Base-by-base conservation (phyloP, 2,888 invertebrate genomes). In the Acanthosoma haemorrhoidale region DNA sequence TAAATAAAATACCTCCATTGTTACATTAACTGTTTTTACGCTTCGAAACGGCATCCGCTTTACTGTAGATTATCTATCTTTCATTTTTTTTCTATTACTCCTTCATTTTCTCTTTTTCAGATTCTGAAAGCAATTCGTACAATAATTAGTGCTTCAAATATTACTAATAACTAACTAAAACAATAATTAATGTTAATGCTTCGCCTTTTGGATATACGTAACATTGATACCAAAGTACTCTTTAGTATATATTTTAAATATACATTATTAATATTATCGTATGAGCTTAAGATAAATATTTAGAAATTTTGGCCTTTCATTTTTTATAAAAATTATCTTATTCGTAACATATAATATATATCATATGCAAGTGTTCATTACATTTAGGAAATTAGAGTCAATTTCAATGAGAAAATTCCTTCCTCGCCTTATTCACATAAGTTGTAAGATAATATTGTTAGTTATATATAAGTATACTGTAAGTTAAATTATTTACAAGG, bases 321-420 rank as follows among this genome's bases (percentile, higher is more conserved):
- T 43, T 21, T 3, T 2, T 11, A 13, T 21, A 43, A 31, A 15
- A 31, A 15, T 58, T 31, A 31, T 21, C 31, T 36, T 36, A 36
- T 36, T 36, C 36, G 36, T 9, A 36, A 36, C 8, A 9, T 36
- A 11, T 36, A 36, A 11, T 36, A 36, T 43, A 69, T 64, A 64
- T 73, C 73, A 71, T 70, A 73, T 66, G 69, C 43, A 69, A 73
- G 73, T 73, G 73, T 73, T 73, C 73, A 71, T 71, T 66, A 73
- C 43, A 60, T 57, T 43, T 71, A 73, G 70, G 70, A 59, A 66
- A 68, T 36, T 68, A 41, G 71, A 70, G 71, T 73, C 71, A 73
- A 73, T 71, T 73, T 68, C 0, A 43, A 66, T 41, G 32, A 43
- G 43, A 43, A 43, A n/a, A n/a, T n/a, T n/a, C n/a, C 21, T 43